Conservation (phyloP, 1,140 invertebrate genomes). For the Conus ventricosus region DNA sequence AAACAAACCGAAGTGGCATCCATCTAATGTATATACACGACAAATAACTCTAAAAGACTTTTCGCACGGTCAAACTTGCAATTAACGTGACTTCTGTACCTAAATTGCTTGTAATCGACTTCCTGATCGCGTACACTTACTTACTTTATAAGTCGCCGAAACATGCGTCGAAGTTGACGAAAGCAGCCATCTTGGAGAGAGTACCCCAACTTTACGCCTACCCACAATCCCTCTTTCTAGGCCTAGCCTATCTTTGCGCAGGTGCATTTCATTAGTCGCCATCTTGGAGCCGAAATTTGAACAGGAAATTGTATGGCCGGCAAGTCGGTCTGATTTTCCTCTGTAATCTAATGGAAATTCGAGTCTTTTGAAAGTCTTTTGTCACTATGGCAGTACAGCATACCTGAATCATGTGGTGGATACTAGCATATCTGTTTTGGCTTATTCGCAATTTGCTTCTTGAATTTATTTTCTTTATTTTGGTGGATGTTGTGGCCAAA, state of each 20-base stretch:
- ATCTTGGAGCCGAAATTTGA: slow-evolving; percentile 63
- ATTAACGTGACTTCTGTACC: not conserved
- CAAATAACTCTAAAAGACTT: not conserved
- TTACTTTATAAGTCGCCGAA: slow-evolving; percentile 52
- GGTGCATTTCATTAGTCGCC: slow-evolving; percentile 60
- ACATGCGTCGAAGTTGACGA: slow-evolving; percentile 46
- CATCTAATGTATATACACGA: not conserved
- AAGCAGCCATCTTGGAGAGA: slow-evolving; percentile 67
- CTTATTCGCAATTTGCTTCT: slow-evolving; percentile 52
- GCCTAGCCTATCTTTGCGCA: slow-evolving; percentile 44
- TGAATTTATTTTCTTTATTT: slow-evolving; percentile 64
- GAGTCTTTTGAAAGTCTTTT: not conserved
- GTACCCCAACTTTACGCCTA: not conserved
- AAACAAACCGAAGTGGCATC: not conserved
- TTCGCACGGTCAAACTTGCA: not conserved
- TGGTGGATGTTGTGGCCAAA: slow-evolving; percentile 66
- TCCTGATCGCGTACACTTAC: not conserved
- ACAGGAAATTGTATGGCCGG: slow-evolving; percentile 14
- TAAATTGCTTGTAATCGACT: not conserved
- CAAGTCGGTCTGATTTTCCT: not conserved
- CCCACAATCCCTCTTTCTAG: slow-evolving; percentile 26
- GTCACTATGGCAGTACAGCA: not conserved
- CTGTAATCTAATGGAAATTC: not conserved
- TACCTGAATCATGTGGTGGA: slow-evolving; percentile 53
- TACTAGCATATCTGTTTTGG: slow-evolving; percentile 45